A percentile compares a stretch with the other conserved stretches of the same genome.
These are phyloP conservation scores for Erinaceus europaeus DNA, from an alignment of 2,113 vertebrate species.

Conservation along the genomic window DNA sequence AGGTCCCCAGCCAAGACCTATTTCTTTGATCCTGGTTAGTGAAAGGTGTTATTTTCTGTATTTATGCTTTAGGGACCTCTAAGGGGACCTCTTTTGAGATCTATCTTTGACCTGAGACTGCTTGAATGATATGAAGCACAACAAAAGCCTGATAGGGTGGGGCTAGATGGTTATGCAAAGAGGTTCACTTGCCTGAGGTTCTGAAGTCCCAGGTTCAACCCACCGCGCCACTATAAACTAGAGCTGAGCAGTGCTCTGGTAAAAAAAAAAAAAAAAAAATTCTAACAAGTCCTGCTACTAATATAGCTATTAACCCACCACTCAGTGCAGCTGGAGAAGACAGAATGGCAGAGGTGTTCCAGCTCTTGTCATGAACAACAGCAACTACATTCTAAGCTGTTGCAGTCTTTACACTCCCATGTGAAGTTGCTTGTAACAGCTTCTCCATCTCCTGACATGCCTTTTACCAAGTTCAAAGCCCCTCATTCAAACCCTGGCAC, in stretches of 20 bases:
- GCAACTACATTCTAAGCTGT: background rate
- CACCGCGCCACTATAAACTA: too few species aligned
- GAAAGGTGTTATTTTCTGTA: background rate
- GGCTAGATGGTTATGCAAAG: too few species aligned
- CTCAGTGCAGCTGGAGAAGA: background rate
- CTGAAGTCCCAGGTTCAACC: too few species aligned
- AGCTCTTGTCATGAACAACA: background rate
- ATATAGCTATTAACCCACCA: too few species aligned
- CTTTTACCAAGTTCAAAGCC: too few species aligned
- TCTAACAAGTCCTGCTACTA: background rate
- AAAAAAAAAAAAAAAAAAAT: too few species aligned
- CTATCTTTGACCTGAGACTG: background rate
- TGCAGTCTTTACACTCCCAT: fast-evolving
- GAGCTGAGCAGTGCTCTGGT: too few species aligned
- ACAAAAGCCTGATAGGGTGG: background rate
- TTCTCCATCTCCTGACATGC: background rate
- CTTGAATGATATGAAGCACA: background rate
- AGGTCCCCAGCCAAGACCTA: fast-evolving
- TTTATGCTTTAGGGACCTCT: background rate
- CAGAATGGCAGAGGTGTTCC: background rate
- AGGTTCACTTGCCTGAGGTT: too few species aligned
- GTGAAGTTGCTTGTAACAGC: background rate
- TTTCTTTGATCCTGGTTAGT: background rate
- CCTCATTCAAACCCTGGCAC: too few species aligned
- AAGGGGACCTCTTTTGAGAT: background rate